Evolutionary conservation across 2,888 invertebrate species (phyloP), one percentile per base, ranked within the genome.

Genomic region (Leptopterna dolabrata): DNA sequence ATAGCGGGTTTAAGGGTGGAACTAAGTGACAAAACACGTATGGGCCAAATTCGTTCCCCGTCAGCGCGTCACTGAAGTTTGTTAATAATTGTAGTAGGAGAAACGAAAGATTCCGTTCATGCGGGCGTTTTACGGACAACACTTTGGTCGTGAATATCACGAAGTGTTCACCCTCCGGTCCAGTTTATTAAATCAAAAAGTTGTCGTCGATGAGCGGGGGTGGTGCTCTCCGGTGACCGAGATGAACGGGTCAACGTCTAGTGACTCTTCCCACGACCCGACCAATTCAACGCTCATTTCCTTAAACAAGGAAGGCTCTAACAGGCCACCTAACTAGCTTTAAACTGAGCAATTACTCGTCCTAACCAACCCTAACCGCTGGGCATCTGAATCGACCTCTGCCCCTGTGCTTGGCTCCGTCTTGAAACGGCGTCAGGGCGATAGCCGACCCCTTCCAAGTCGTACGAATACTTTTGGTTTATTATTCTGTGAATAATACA

Each of bases 251-350:
- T 86, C 86, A 86, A 55, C 55, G 86, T 51, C 70, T 70, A 76
- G n/a, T 86, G 76, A 73, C 63, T 86, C 76, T 86, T 86, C 86
- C 86, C 86, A 86, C 86, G 86, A 86, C 76, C 63, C 47, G 24
- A 29, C 24, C 86, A 76, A 76, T 86, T 86, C 76, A 47, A 76
- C 86, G 86, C 86, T 86, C 76, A 76, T 86, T 86, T 86, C 86
- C 86, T 47, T 76, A 86, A 86, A 86, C 86, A 76, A 86, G 86
- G 86, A 86, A 47, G 86, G 84, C 30, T 27, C 84, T 84, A 84
- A 82, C 63, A 63, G 63, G 82, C 47, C 43, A 71, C 84, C 84
- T 84, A 84, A 86, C 36, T 76, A 51, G 76, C 45, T 76, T 47
- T 36, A 76, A 86, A 86, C 86, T 86, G 76, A 84, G 45, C 84